Evolutionary conservation across 2,113 vertebrate genomes (phyloP).

Genomic region (Leptodactylus fuscus): DNA sequence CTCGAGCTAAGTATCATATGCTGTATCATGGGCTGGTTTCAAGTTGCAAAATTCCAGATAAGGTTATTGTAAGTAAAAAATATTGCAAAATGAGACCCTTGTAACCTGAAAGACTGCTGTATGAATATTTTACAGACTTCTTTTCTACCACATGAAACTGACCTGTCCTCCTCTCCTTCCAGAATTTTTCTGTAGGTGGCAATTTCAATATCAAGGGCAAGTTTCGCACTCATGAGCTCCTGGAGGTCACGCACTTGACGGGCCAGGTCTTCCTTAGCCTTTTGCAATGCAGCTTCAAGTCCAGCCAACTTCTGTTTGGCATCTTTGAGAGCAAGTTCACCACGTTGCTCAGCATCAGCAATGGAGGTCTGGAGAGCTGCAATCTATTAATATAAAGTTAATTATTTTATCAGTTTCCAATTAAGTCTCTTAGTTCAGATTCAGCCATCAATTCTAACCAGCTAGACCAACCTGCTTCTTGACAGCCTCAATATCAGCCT

Average conservation of each 20-base stretch:
- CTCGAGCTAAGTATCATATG: too few species aligned
- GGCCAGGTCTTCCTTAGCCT: slow-evolving; percentile 69
- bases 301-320: slow-evolving; percentile 66
- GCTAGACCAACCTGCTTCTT: slow-evolving; percentile 89
- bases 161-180: slow-evolving; percentile 75
- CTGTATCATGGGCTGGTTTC: too few species aligned
- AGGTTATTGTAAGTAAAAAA: too few species aligned
- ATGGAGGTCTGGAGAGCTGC: slow-evolving; percentile 62
- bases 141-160: neutral
- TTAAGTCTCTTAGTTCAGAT: neutral
- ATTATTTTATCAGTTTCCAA: neutral
- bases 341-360: slow-evolving; percentile 65
- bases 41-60: too few species aligned
- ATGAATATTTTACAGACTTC: too few species aligned
- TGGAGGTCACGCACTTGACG: slow-evolving; percentile 68
- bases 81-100: too few species aligned
- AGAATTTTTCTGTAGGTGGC: slow-evolving; percentile 73
- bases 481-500: slow-evolving; percentile 82
- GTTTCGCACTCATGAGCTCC: slow-evolving; percentile 69
- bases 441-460: too few species aligned
- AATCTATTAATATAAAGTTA: slow-evolving; percentile 62
- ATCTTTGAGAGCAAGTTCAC: slow-evolving; percentile 64
- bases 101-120: too few species aligned
- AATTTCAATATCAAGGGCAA: slow-evolving; percentile 77
- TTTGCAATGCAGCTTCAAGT: slow-evolving; percentile 67